These are phyloP conservation scores for Macheiramphus alcinus DNA, from an alignment of 2,113 vertebrate species.

Conservation along the genomic window DNA sequence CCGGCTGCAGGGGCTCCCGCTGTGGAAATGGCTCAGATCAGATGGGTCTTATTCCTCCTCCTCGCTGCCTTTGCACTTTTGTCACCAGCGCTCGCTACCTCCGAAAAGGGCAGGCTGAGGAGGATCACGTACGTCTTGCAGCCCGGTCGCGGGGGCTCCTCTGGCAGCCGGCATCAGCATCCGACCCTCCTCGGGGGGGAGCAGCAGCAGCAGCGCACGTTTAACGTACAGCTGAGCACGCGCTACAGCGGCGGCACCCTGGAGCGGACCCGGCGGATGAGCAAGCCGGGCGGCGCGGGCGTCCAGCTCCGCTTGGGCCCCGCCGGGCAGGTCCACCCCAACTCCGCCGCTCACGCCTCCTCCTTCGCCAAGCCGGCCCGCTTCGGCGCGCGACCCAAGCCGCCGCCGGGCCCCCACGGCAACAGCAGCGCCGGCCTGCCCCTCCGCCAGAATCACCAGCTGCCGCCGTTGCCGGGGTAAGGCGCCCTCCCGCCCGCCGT, in stretches of 20 bases:
- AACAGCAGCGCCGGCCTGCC: constrained; percentile 52
- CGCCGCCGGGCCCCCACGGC: background rate
- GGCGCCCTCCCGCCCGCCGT: background rate
- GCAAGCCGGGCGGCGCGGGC: constrained; percentile 55
- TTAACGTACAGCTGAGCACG: constrained; percentile 79
- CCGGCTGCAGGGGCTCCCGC: background rate
- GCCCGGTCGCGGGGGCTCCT: constrained; percentile 72
- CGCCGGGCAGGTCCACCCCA: constrained; percentile 58
- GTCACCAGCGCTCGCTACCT: constrained; percentile 59
- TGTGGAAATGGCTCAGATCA: constrained; percentile 80
- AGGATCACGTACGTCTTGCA: constrained; percentile 85
- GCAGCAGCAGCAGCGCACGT: constrained; percentile 66
- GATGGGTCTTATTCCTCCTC: constrained; percentile 72
- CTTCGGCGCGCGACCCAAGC: constrained; percentile 32
- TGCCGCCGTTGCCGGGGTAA: constrained; percentile 74
- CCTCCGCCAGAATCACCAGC: constrained; percentile 73
- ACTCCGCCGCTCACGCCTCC: constrained; percentile 50
- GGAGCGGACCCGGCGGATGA: constrained; percentile 86
- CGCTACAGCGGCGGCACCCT: constrained; percentile 68
- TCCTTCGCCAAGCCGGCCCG: constrained; percentile 67
- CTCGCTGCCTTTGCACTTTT: constrained; percentile 51
- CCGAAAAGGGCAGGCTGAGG: constrained; percentile 77
- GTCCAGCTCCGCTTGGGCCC: constrained; percentile 63
- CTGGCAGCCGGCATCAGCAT: constrained; percentile 49
- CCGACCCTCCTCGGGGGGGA: constrained; percentile 38